phyloP scores from a whole-genome alignment of 2,888 invertebrate genomes.

The Drosophila falleni region DNA sequence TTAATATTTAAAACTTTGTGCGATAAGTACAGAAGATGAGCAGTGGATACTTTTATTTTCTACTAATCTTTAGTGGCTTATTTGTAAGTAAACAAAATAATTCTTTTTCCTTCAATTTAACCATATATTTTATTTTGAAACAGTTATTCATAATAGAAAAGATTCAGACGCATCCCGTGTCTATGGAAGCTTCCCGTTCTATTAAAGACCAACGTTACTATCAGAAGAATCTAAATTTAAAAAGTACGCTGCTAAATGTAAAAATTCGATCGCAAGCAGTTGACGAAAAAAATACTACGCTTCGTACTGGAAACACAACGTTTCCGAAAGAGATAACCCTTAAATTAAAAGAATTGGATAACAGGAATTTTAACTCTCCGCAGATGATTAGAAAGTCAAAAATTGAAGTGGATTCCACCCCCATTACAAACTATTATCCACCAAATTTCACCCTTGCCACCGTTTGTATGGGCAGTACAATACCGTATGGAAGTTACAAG shows the following conservation, averaged over 20 bases:
- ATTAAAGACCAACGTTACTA: not conserved
- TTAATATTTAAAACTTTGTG: not conserved
- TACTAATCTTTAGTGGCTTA: not conserved
- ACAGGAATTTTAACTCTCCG: not conserved
- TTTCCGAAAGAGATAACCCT: not conserved
- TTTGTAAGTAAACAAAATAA: not conserved
- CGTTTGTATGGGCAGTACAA: conserved; percentile 32
- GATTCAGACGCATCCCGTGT: not conserved
- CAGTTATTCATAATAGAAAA: not conserved
- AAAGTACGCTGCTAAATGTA: not conserved
- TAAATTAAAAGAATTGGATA: not conserved
- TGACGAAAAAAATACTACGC: not conserved
- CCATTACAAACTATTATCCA: conserved; percentile 31
- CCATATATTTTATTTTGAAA: not conserved
- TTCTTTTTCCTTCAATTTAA: not conserved
- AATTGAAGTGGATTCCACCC: conserved; percentile 5
- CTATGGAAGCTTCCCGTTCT: not conserved
- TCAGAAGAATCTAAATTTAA: not conserved
- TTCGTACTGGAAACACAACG: too few species aligned
- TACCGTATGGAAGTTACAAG: conserved; percentile 32
- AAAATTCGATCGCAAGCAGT: not conserved
- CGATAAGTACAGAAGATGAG: not conserved
- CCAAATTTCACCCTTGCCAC: not conserved
- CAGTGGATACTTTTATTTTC: not conserved
- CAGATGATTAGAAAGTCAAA: not conserved